phyloP scores from a whole-genome alignment of 2,888 invertebrate genomes.

The Drosophila mettleri region DNA sequence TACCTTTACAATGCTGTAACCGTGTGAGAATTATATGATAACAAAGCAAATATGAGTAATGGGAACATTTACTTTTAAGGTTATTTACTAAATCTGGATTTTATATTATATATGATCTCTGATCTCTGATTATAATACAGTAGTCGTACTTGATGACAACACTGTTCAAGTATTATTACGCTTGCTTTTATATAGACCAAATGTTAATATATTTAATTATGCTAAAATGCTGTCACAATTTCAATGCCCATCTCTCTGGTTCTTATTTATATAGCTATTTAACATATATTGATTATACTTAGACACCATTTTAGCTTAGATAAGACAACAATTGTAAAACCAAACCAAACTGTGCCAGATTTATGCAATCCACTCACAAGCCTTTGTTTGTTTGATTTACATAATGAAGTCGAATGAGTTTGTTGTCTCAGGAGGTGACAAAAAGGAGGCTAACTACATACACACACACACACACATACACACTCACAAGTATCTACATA shows the following conservation, averaged over 20 bases:
- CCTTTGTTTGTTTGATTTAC: slow-evolving; percentile 51
- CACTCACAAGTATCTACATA: slow-evolving; percentile 38
- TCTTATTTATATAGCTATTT: slow-evolving; percentile 13
- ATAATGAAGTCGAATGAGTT: slow-evolving; percentile 51
- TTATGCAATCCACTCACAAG: slow-evolving; percentile 31
- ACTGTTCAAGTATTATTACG: background rate
- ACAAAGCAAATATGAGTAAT: too few relatives aligned
- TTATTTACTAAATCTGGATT: too few relatives aligned
- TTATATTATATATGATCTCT: too few relatives aligned
- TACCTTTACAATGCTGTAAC: too few relatives aligned
- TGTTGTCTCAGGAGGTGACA: slow-evolving; percentile 51
- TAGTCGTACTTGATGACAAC: too few relatives aligned
- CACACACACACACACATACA: background rate
- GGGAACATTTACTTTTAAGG: too few relatives aligned
- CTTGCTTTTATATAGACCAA: background rate
- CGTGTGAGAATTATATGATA: too few relatives aligned
- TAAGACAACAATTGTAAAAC: slow-evolving; percentile 8
- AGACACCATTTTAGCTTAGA: slow-evolving; percentile 17
- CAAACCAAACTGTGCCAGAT: slow-evolving; percentile 40
- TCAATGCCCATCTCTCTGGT: background rate
- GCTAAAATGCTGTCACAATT: background rate
- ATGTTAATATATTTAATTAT: background rate
- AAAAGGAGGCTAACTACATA: slow-evolving; percentile 3
- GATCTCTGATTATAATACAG: too few relatives aligned
- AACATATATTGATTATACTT: slow-evolving; percentile 24